These are phyloP conservation scores for Lasioglossum lativentre DNA, from an alignment of 2,888 invertebrate species.

Conservation along the genomic window DNA sequence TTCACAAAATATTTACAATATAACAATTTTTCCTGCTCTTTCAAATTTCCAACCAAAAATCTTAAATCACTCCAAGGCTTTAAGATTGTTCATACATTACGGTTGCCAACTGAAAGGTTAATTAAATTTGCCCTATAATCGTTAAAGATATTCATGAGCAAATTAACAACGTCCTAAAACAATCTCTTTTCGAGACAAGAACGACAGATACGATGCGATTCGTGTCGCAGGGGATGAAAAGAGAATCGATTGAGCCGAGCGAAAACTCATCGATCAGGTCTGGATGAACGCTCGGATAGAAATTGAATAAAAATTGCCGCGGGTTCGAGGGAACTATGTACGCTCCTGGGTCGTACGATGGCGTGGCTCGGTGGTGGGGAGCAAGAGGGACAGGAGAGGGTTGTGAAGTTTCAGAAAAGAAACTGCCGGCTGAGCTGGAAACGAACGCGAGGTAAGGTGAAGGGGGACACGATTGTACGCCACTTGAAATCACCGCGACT, in stretches of 20 bases:
- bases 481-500: slow-evolving; percentile 72
- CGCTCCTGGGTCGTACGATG: slow-evolving; percentile 71
- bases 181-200: background rate
- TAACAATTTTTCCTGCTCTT: background rate
- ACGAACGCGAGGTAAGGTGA: slow-evolving; percentile 83
- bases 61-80: background rate
- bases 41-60: background rate
- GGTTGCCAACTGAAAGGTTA: background rate
- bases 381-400: slow-evolving; percentile 66
- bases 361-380: slow-evolving; percentile 65
- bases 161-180: background rate
- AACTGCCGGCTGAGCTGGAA: slow-evolving; percentile 74
- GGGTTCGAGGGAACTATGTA: slow-evolving; percentile 41
- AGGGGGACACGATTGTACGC: slow-evolving; percentile 85
- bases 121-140: background rate
- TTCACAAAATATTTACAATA: background rate
- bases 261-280: background rate
- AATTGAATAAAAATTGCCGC: slow-evolving; percentile 10
- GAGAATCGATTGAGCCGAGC: slow-evolving; percentile 8
- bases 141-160: background rate
- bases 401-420: slow-evolving; percentile 76
- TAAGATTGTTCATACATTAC: background rate
- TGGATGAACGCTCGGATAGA: slow-evolving; percentile 5
- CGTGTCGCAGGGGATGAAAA: background rate
- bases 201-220: background rate